Base-by-base conservation (phyloP, 2,888 invertebrate species). In the Bombylius discolor region DNA sequence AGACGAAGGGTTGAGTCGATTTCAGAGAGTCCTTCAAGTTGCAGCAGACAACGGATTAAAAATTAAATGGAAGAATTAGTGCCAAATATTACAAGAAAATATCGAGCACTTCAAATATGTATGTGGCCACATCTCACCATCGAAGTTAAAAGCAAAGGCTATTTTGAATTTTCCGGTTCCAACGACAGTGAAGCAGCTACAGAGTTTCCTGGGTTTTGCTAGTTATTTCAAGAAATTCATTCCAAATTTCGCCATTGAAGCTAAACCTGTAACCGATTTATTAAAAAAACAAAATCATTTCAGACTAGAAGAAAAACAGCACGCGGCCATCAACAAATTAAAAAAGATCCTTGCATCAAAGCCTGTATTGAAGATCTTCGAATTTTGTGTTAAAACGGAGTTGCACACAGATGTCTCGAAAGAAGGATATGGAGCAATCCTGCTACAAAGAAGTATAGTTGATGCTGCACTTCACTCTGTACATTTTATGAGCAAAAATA, bases 131-230 rank as follows among this genome's bases (percentile, higher is more conserved):
- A 7, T 52, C 4, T 46, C 52, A 7, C 52, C 52, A 12, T 52
- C 52, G 4, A 3, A 13, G 45, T 14, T 34, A 9, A 52, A 52
- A 11, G 46, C 52, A 7, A 52, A 46, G 11, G 45, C 46, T 6
- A n/a, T 52, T 5, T 3, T 48, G 1, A 56, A 56, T 32, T 52
- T 56, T 31, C 52, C 52, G 14, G 42, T 14, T n/a, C 52, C 52
- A 3, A 52, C 33, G 42, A 56, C 52, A 1, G 36, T 44, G 9
- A 56, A 51, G 9, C 55, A 58, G n/a, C 4, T 60, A 12, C 58
- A 58, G 50, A 54, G 59, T 34, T 59, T 60, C n/a, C 47, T 56
- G 4, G 58, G 56, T 5, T 13, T 56, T 11, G 55, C 58, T 0
- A 58, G 54, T 1, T 54, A 59, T 14, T 58, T 55, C 14, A 32